These are phyloP conservation scores for Lerista edwardsae DNA, from an alignment of 2,797 vertebrate genomes.

Conservation along the genomic window DNA sequence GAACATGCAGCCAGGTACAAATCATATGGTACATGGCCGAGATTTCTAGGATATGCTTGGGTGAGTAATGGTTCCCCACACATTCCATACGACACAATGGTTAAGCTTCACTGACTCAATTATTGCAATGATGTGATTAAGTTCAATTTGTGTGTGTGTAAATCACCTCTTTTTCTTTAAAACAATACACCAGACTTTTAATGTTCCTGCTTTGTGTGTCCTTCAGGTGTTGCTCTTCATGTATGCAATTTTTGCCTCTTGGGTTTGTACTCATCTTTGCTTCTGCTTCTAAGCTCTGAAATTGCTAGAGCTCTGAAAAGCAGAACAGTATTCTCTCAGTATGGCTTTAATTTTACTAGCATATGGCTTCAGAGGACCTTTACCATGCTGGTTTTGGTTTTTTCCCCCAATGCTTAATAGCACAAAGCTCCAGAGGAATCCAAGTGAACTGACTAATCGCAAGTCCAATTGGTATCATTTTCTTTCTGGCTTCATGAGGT, in stretches of 20 bases:
- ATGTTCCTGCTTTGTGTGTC: background rate
- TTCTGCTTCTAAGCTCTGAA: background rate
- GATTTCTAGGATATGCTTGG: conserved; percentile 10
- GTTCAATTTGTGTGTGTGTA: background rate
- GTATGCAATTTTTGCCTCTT: background rate
- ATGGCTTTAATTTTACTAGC: background rate
- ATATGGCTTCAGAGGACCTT: background rate
- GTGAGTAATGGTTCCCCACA: background rate
- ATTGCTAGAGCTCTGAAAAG: conserved; percentile 10
- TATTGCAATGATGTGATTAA: background rate
- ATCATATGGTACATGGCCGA: conserved; percentile 1
- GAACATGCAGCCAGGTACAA: conserved; percentile 13
- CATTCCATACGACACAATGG: background rate
- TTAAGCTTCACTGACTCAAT: background rate
- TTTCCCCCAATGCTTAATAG: background rate
- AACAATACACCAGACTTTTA: background rate
- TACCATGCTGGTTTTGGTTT: background rate
- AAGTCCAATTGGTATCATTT: background rate
- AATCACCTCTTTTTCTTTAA: background rate
- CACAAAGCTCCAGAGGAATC: background rate
- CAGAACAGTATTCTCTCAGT: background rate
- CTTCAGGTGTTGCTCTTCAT: background rate
- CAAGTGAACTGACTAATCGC: background rate
- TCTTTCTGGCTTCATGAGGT: background rate
- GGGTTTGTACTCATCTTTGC: background rate